Evolutionary conservation across 2,888 invertebrate genomes (phyloP), one percentile per base, ranked within the genome.

Genomic region (Mythimna lalbum): DNA sequence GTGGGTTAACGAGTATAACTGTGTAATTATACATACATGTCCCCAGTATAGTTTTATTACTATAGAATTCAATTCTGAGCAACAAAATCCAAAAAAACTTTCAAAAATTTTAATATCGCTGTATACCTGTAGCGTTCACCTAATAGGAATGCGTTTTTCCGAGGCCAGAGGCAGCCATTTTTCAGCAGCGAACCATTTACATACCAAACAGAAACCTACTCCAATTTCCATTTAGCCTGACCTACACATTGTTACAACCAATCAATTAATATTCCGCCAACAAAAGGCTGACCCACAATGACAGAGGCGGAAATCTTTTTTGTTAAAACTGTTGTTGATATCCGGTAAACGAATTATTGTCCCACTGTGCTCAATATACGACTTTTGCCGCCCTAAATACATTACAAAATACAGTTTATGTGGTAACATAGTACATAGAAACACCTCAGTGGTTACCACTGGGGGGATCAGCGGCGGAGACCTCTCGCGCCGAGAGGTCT

Each of bases 271-370:
- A 55, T 78, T 56, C 36, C 4, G 4, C 39, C 21, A 49, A 52
- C 64, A 78, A 78, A 66, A 69, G 55, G 19, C 52, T 17, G 12
- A 4, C 12, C 33, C 53, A 73, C 78, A 78, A 78, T 56, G 36
- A 36, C 56, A 56, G 62, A 55, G 64, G 10, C 21, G 21, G 21
- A 12, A 47, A 52, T 17, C 55, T 43, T 55, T 67, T 62, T 62
- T 57, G 43, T 21, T 47, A n/a, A 63, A 72, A 63, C 31, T 52
- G 60, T 53, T 76, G 7, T 60, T 72, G 47, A 66, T 63, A 66
- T 72, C 17, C 63, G 43, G 31, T 63, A 27, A 23, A 49, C 63
- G 55, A 55, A 63, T 67, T 31, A 31, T 33, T 56, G 63, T 27
- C 19, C 63, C 2, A 23, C 23, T 49, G 73, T 49, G 12, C 33